A percentile compares a stretch with the other conserved stretches of the same genome.
Evolutionary conservation across 2,888 invertebrate genomes (phyloP).

Genomic region (Lordiphosa fenestrarum): DNA sequence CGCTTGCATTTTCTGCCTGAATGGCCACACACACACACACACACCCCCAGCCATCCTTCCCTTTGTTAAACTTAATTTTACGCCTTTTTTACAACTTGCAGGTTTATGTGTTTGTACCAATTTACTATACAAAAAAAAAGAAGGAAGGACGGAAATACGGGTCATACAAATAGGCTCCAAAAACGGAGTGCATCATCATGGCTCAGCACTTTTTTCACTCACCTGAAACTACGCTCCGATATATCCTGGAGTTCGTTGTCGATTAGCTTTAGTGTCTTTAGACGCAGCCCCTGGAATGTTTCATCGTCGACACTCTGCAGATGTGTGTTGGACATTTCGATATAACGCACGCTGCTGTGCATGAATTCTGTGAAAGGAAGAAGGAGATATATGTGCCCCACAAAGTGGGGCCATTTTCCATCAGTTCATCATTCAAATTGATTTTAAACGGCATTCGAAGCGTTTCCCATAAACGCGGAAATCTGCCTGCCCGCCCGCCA

Average conservation of each 20-base stretch:
- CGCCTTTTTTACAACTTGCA: constrained; percentile 73
- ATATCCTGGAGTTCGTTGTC: constrained; percentile 91
- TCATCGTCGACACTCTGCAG: constrained; percentile 90
- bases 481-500: constrained; percentile 13
- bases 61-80: constrained; percentile 73
- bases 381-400: constrained; percentile 14
- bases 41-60: constrained; percentile 14
- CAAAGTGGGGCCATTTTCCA: constrained; percentile 27
- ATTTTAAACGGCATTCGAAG: constrained; percentile 73
- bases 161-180: constrained; percentile 37
- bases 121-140: constrained; percentile 31
- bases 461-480: constrained; percentile 64
- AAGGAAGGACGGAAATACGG: constrained; percentile 19
- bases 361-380: constrained; percentile 86
- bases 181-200: constrained; percentile 49
- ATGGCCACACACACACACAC: constrained; percentile 34
- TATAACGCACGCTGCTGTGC: constrained; percentile 88
- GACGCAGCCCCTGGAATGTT: constrained; percentile 87
- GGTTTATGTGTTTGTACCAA: constrained; percentile 61
- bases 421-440: constrained; percentile 73
- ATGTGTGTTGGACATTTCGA: constrained; percentile 91
- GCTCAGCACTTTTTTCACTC: constrained; percentile 51
- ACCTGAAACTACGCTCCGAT: constrained; percentile 90
- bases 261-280: constrained; percentile 90
- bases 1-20: constrained; percentile 70